phyloP scores from a whole-genome alignment of 2,113 vertebrate species.

The Oryzias woworae region DNA sequence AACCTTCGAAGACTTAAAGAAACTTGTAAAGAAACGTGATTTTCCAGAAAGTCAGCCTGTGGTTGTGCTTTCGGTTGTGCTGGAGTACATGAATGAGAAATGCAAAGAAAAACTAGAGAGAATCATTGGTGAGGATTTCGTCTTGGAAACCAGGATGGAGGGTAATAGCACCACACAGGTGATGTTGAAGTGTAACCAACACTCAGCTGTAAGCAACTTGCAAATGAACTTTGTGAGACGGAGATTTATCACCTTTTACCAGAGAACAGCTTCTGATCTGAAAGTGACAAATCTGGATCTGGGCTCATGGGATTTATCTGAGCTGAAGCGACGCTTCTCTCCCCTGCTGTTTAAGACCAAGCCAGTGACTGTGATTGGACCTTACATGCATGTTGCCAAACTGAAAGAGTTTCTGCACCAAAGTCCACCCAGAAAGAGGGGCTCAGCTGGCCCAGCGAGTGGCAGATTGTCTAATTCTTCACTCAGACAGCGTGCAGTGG shows the following conservation, averaged over 20 bases:
- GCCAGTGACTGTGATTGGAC: conserved; percentile 34
- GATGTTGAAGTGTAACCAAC: background rate
- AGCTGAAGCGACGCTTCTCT: conserved; percentile 49
- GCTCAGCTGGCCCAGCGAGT: background rate
- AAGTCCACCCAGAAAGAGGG: background rate
- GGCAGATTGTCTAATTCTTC: background rate
- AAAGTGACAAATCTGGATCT: conserved; percentile 8
- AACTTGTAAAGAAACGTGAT: background rate
- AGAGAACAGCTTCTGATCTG: conserved; percentile 67
- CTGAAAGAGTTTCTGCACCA: conserved; percentile 29
- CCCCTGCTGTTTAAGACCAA: conserved; percentile 35
- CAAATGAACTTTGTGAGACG: conserved; percentile 43
- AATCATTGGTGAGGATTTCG: conserved; percentile 29
- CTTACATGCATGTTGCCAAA: conserved; percentile 39
- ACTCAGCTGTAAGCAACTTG: background rate
- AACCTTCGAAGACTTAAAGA: conserved; percentile 41
- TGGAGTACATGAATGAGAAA: conserved; percentile 61
- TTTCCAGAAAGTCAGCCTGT: background rate
- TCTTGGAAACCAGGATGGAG: background rate
- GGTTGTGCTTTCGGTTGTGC: conserved; percentile 24
- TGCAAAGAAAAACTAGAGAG: conserved; percentile 30
- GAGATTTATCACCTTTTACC: conserved; percentile 72
- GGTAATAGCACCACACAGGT: background rate
- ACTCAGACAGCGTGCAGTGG: conserved; percentile 17
- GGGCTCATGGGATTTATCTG: background rate